Evolutionary conservation across 2,888 invertebrate species (phyloP), one percentile per base, ranked within the genome.

Genomic region (Stegana nigrithorax): DNA sequence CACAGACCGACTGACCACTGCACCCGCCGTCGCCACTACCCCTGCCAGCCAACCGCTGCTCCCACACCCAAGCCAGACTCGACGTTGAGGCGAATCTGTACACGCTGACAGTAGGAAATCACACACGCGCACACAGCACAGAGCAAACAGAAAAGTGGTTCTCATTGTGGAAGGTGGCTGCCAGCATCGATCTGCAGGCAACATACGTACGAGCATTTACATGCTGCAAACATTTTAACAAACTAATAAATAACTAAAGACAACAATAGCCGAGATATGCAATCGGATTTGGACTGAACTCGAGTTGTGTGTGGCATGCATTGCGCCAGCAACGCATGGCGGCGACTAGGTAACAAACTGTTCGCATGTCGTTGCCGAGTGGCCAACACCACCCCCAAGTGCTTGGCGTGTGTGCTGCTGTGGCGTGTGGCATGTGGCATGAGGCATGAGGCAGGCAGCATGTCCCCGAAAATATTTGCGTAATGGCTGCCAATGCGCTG

Each of bases 401-500:
- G 29, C 29, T n/a, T n/a, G n/a, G n/a, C n/a, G n/a, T n/a, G n/a
- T n/a, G n/a, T n/a, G n/a, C n/a, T n/a, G n/a, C n/a, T n/a, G n/a
- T n/a, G n/a, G 47, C 21, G 21, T 14, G 47, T 23, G n/a, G 62
- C 64, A 66, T 71, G 69, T 65, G 64, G n/a, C n/a, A n/a, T n/a
- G n/a, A n/a, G n/a, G n/a, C n/a, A n/a, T n/a, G n/a, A n/a, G 56
- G 63, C 45, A 47, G 50, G 71, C 73, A 75, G 29, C 29, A 69
- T 72, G 17, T 69, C 67, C 72, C 66, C 60, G 57, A 55, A 57
- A 29, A 44, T 44, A 63, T 62, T 59, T 50, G 60, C 63, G 51
- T 60, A 47, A 32, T 60, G 63, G 26, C 53, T 62, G 66, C 66
- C 66, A 53, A 67, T 57, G 61, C 70, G 66, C 72, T 26, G 32